Base-by-base conservation (phyloP, 2,797 vertebrate species). In the Eremophila alpestris region DNA sequence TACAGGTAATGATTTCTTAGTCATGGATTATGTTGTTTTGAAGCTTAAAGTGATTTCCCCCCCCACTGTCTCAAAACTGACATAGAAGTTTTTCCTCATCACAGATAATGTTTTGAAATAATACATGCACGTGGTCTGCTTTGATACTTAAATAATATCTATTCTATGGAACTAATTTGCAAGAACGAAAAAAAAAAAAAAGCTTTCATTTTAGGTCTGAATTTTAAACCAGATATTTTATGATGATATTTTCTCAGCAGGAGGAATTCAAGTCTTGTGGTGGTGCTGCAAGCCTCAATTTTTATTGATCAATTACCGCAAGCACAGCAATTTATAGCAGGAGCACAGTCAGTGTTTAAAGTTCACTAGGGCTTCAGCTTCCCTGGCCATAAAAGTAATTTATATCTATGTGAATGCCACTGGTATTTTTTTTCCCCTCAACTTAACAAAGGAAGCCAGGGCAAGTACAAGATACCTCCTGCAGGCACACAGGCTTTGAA, bases 261-360 rank as follows among this genome's bases (percentile, higher is more conserved):
- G 30, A 77, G 22, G 36, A 87, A 91, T 24, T 46, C 26, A 54
- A 81, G 27, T 86, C 30, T 83, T 92, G 38, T 2, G 4, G 29
- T 58, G n/a, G 55, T 92, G 49, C 58, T 91, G 40, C 87, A 90
- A 91, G 23, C 76, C 58, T 87, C 46, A 48, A 4, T 80, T 94
- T 96, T 94, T 90, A 90, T 88, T 90, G 85, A 62, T 77, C 85
- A 78, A 59, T 95, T 95, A 88, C 87, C 0, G 0, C 87, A 81
- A 86, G 48, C 58, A 69, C 59, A 86, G 85, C 76, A 86, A 78
- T 93, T 93, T 83, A 81, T 87, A 83, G n/a, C 88, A 45, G 71
- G 36, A 58, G 55, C 73, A 62, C 32, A 58, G n/a, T 68, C 34
- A 5, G 27, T 83, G 74, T 84, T 91, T 95, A 88, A 95, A 95